phyloP scores from a whole-genome alignment of 2,113 vertebrate genomes.

The Aspidoscelis tigris region DNA sequence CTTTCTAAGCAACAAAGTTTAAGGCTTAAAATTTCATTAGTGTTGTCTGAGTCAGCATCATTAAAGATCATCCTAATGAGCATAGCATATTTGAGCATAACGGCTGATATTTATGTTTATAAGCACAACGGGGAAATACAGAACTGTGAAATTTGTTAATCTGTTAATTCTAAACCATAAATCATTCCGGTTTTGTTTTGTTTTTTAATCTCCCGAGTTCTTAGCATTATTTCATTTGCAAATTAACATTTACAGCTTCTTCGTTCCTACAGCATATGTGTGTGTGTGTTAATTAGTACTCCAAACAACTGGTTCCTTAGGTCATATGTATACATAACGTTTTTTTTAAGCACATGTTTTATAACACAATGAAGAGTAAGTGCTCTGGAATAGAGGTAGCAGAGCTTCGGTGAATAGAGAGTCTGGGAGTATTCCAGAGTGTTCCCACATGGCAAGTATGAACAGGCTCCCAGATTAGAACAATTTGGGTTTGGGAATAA shows the following conservation, averaged over 20 bases:
- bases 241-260: constrained; percentile 45
- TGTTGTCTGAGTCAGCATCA: constrained; percentile 64
- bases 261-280: not conserved
- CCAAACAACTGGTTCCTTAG: not conserved
- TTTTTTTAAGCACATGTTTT: not conserved
- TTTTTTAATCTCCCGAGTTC: constrained; percentile 11
- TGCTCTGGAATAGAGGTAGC: not conserved
- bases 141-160: constrained; percentile 28
- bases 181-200: constrained; percentile 39
- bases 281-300: constrained; percentile 19
- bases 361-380: not conserved
- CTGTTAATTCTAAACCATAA: constrained; percentile 45
- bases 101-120: constrained; percentile 58
- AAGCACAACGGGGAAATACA: not conserved
- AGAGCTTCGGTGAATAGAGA: too few species aligned
- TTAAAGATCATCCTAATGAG: constrained; percentile 51
- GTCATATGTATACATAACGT: constrained; percentile 28
- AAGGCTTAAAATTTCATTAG: constrained; percentile 58
- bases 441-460: too few species aligned
- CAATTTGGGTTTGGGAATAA: too few species aligned
- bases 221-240: constrained; percentile 43
- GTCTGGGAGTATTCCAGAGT: too few species aligned
- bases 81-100: constrained; percentile 59
- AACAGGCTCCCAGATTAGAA: too few species aligned
- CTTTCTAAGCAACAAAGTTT: constrained; percentile 61